Base-by-base conservation (phyloP, 2,113 vertebrate species). In the Phalacrocorax carbo region DNA sequence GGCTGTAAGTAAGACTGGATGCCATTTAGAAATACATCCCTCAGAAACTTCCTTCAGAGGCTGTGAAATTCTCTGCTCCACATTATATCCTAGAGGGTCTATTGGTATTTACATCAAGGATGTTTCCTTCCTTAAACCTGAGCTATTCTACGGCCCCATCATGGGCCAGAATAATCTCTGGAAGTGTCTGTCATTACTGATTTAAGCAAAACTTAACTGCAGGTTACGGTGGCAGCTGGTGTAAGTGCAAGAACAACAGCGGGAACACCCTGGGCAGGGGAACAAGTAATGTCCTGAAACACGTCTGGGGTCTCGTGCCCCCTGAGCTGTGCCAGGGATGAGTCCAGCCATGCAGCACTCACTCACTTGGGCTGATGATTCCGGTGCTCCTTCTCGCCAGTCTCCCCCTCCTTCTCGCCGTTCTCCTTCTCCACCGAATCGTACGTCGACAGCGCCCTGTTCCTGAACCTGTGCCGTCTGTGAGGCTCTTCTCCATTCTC, bases 291-390 rank as follows among this genome's bases (percentile, higher is more conserved):
- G 57, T 57, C 13, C 38, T 65, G 11, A 49, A 27, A 40, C 2
- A 2, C 7, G 8, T 6, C 15, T 15, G 46, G n/a, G 36, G 15
- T 30, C 26, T 10, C 1, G 0, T 10, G 15, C 5, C 18, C 54
- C 20, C 29, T 0, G 1, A 20, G 5, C 10, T 32, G 22, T 23
- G 20, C n/a, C 13, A 40, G 12, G 10, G 27, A 15, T 0, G 2
- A 1, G 11, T 3, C 34, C 0, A 1, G 14, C 10, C 23, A 10
- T 0, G 2, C 23, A 34, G 23, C 3, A 0, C 54, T 3, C 51
- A 85, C 98, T 98, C 73, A 99, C 99, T 98, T 98, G 88, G 98
- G 98, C 96, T 98, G 98, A 76, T 98, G 98, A 21, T 97, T 96
- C 9, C 97, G 97, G 21, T 94, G 93, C 79, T 98, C 97, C 89